phyloP scores from a whole-genome alignment of 1,140 invertebrate species.

The Apis dorsata region DNA sequence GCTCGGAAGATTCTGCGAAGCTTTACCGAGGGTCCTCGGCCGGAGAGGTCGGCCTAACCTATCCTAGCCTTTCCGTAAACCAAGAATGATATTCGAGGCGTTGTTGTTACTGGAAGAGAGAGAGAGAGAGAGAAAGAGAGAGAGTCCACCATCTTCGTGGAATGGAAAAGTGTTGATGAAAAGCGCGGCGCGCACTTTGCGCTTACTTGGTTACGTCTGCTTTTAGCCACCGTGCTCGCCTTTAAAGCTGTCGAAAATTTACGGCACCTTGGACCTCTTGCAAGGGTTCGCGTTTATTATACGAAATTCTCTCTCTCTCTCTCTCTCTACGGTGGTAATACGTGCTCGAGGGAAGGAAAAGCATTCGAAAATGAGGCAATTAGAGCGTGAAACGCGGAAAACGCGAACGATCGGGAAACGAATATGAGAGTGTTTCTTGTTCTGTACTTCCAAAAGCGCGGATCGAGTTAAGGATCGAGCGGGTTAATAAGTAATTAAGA shows the following conservation, averaged over 20 bases:
- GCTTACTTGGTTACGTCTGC: constrained; percentile 47
- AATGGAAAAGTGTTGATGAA: constrained; percentile 45
- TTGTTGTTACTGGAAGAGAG: constrained; percentile 10
- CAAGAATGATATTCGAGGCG: constrained; percentile 19
- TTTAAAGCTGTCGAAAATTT: constrained; percentile 61
- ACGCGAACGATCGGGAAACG: background rate
- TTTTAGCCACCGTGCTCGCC: constrained; percentile 48
- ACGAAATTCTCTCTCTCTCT: constrained; percentile 46
- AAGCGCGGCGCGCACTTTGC: constrained; percentile 44
- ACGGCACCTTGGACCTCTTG: constrained; percentile 34
- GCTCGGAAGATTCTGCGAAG: too few species aligned
- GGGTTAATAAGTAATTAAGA: too few species aligned
- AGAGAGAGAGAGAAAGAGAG: too few species aligned
- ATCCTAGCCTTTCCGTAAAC: constrained; percentile 40
- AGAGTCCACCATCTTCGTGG: constrained; percentile 15
- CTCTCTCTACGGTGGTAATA: background rate
- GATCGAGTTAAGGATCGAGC: background rate
- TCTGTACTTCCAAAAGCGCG: too few species aligned
- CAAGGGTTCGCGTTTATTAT: constrained; percentile 43
- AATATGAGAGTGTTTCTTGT: background rate
- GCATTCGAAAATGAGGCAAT: constrained; percentile 39
- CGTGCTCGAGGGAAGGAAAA: constrained; percentile 11
- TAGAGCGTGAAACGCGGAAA: constrained; percentile 24
- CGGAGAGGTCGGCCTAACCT: too few species aligned
- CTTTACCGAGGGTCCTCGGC: too few species aligned